phyloP scores from a whole-genome alignment of 1,140 invertebrate species.

The Myzus persicae region DNA sequence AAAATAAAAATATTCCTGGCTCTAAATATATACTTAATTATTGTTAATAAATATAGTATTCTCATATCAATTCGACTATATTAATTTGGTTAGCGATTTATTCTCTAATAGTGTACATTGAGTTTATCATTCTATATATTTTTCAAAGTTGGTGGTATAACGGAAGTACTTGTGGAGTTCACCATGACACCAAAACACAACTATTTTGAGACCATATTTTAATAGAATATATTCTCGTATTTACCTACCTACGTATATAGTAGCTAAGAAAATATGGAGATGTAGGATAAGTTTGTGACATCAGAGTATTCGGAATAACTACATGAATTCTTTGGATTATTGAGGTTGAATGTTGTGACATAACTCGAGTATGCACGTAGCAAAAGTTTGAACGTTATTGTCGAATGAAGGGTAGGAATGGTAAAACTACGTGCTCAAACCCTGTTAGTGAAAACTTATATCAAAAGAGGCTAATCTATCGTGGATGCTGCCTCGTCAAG shows the following conservation, averaged over 20 bases:
- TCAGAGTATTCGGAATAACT: background rate
- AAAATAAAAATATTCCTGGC: background rate
- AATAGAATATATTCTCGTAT: background rate
- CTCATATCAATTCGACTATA: background rate
- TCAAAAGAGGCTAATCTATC: background rate
- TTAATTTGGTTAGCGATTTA: background rate
- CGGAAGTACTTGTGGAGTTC: background rate
- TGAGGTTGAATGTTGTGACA: background rate
- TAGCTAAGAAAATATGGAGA: background rate
- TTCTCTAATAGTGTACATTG: background rate
- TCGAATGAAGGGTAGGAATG: background rate
- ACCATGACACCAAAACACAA: background rate
- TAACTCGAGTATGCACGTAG: background rate
- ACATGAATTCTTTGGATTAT: background rate
- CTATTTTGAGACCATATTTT: background rate
- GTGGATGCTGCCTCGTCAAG: background rate
- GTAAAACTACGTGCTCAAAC: background rate
- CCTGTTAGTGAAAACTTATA: background rate
- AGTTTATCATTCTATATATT: background rate
- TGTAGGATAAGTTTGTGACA: background rate
- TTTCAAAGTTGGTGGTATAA: background rate
- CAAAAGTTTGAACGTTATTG: background rate
- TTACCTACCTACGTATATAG: too few relatives aligned
- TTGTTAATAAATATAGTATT: background rate
- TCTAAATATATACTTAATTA: background rate